These are phyloP conservation scores for Metridium senile DNA, from an alignment of 92 coral and sea anemone genomes.

Conservation along the genomic window DNA sequence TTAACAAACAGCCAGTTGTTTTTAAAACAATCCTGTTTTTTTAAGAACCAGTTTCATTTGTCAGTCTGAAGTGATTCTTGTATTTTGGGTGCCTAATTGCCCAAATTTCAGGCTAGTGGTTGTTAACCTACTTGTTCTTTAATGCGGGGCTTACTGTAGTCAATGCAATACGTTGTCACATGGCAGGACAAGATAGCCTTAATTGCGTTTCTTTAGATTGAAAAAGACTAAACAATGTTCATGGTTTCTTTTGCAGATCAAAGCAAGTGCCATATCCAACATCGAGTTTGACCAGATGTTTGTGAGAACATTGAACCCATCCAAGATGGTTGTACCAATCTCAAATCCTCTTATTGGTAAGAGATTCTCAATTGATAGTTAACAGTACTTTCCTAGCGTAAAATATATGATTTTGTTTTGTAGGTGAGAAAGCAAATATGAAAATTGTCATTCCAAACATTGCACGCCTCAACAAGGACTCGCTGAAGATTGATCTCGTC, in stretches of 20 bases:
- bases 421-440: constrained; percentile 53
- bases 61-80: no score
- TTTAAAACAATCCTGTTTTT: no score
- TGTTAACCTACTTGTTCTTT: no score
- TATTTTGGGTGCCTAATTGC: no score
- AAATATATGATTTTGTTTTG: neutral
- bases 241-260: constrained; percentile 37
- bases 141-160: no score
- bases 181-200: neutral
- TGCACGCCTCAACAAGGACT: constrained; percentile 38
- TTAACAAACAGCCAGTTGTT: no score
- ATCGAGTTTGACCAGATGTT: constrained; percentile 54
- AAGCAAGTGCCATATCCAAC: constrained; percentile 55
- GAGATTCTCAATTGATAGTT: neutral
- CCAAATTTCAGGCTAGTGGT: no score
- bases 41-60: no score
- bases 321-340: constrained; percentile 21
- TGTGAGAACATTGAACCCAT: constrained; percentile 10
- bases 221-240: no score
- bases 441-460: constrained; percentile 54
- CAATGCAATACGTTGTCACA: neutral
- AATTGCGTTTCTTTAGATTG: neutral
- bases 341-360: constrained; percentile 31
- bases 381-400: neutral
- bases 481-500: constrained; percentile 44